Evolutionary conservation across 1,140 invertebrate genomes (phyloP), one percentile per base, ranked within the genome.

Genomic region (Hypsibius dujardini): DNA sequence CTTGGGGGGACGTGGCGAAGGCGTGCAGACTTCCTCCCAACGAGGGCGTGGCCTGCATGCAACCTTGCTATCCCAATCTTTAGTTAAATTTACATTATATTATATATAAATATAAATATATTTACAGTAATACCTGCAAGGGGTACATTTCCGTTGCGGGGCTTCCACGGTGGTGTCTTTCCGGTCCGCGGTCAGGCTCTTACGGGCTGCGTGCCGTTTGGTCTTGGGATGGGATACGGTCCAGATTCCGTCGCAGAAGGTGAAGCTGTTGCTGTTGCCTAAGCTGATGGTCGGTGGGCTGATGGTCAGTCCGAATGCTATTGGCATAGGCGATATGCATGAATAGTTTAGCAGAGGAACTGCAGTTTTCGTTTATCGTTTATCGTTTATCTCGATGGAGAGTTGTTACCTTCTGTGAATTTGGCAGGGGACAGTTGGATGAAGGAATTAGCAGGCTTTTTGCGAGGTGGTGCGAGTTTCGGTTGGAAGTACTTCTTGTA

Each of bases 391-490:
- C 45, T 67, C 62, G 42, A 15, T 15, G 45, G 12, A 3, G 12
- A 67, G 7, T 15, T 67, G 45, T n/a, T 67, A 67, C 62, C 62
- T 67, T 67, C 62, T 12, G 12, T 67, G 42, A 15, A 67, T 67
- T 67, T 67, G 12, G 62, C 62, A 42, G 42, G 62, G 12, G 62
- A 15, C 12, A 67, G 62, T 42, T 67, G 62, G 3, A 45, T 3
- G 45, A 45, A 67, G 12, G 62, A 67, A 42, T 15, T 15, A 42
- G 62, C 62, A 15, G 62, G 62, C 62, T 67, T 67, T 67, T 67
- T 67, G 42, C 62, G 62, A 45, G 62, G 62, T 15, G 62, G 62
- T 15, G 62, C 62, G 12, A 42, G 42, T 67, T 67, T 67, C 62
- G 62, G 62, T 12, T 42, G 62, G 62, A 67, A 67, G 42, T 67